Evolutionary conservation across 64 coral and sea anemone species (phyloP), one percentile per base, ranked within the genome.

Genomic region (Montipora foliosa): DNA sequence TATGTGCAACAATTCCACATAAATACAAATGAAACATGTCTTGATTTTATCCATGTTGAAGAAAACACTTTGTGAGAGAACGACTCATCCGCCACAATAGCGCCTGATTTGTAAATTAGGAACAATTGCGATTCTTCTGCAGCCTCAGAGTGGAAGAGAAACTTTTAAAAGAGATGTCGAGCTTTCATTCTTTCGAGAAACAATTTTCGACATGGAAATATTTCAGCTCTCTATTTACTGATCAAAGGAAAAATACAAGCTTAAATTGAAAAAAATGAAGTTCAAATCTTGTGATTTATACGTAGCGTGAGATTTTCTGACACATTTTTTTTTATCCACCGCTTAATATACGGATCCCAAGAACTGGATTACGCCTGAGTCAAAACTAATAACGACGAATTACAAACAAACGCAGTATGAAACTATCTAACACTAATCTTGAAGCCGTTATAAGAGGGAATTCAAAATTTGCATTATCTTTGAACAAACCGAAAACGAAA

Each of bases 1-100:
- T 71, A 72, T 86, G 70, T 86, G 66, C 16, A 72, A 47, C 49
- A 49, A 17, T 86, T 67, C 15, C 2, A 86, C 64, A 72, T 86
- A 72, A 67, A 44, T 69, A 0, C 11, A 64, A 12, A 15, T 55
- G 14, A 45, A 45, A 29, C 13, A 44, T 61, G 46, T 83, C 21
- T 83, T 19, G 19, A 45, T 66, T 17, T 8, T 66, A 83, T 67
- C 67, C 61, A 6, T 47, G 6, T 67, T 16, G 60, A 44, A 47
- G 81, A 67, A 12, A 16, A 13, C 29, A 37, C 37, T 37, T 37
- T 37, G 37, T 67, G 7, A n/a, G 13, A 5, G 14, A 62, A 84
- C 14, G 16, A 14, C 5, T 11, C 59, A 10, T 10, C 2, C 52
- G 52, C 1, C 52, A 55, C 52, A 55, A 55, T 37, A 37, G 37